Evolutionary conservation across 2,797 vertebrate genomes (phyloP).

Genomic region (Echeneis naucrates): DNA sequence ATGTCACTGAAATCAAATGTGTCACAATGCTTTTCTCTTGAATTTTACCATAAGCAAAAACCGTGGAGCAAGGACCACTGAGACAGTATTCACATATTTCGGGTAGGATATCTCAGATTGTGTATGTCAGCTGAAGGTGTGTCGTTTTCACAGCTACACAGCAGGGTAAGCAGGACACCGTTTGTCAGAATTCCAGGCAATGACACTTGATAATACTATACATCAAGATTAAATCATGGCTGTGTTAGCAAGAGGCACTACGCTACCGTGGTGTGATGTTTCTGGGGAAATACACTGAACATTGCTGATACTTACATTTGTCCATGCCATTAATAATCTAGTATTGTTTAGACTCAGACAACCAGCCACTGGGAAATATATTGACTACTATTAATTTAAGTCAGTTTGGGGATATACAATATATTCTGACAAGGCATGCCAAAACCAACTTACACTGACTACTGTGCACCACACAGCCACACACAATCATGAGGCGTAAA

Average conservation of each 20-base stretch:
- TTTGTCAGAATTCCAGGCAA: slow-evolving; percentile 36
- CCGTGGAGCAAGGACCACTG: slow-evolving; percentile 27
- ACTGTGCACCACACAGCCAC: slow-evolving; percentile 72
- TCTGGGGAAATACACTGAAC: slow-evolving; percentile 52
- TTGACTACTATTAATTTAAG: slow-evolving; percentile 69
- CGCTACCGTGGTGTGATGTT: slow-evolving; percentile 26
- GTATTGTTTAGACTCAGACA: slow-evolving; percentile 66
- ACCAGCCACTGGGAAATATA: slow-evolving; percentile 60
- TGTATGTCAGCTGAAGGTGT: slow-evolving; percentile 40
- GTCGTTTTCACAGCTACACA: slow-evolving; percentile 34
- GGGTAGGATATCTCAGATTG: slow-evolving; percentile 53
- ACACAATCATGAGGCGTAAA: slow-evolving; percentile 72
- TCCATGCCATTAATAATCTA: slow-evolving; percentile 73
- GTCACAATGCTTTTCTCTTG: background rate
- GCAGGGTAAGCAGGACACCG: slow-evolving; percentile 39
- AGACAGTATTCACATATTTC: slow-evolving; percentile 70
- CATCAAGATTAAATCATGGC: slow-evolving; percentile 39
- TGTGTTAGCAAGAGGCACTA: slow-evolving; percentile 47
- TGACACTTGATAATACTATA: slow-evolving; percentile 13
- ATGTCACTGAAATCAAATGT: slow-evolving; percentile 38
- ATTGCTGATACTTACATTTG: slow-evolving; percentile 61
- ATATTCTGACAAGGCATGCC: slow-evolving; percentile 73
- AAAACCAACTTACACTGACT: slow-evolving; percentile 73
- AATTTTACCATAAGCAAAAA: slow-evolving; percentile 45
- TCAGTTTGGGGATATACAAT: slow-evolving; percentile 70